A percentile compares a stretch with the other conserved stretches of the same genome.
These are phyloP conservation scores for Campoletis sonorensis DNA, from an alignment of 1,140 invertebrate genomes.

Conservation along the genomic window DNA sequence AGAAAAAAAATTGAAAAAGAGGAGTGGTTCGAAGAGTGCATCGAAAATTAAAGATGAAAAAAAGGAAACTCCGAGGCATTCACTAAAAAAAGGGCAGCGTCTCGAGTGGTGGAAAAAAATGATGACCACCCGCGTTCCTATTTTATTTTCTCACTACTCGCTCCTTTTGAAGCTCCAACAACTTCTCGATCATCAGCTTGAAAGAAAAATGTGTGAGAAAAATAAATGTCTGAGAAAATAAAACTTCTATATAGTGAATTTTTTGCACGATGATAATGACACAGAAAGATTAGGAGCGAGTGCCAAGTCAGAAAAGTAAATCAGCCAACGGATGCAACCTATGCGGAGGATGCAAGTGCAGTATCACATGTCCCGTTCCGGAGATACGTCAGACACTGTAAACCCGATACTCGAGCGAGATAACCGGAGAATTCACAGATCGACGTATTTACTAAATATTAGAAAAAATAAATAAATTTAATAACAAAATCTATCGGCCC, in stretches of 20 bases:
- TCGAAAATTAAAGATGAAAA: background rate
- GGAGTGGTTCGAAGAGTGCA: background rate
- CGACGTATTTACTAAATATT: background rate
- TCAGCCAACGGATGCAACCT: background rate
- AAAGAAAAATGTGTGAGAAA: too few species aligned
- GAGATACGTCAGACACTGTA: conserved; percentile 2
- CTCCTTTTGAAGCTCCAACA: too few species aligned
- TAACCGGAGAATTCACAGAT: background rate
- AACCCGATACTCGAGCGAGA: background rate
- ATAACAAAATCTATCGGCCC: too few species aligned
- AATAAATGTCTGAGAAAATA: too few species aligned
- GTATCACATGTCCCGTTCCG: conserved; percentile 26
- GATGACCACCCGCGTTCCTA: background rate
- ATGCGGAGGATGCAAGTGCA: background rate
- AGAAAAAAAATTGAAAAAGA: background rate
- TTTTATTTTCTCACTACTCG: background rate
- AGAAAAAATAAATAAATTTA: background rate
- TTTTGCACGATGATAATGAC: background rate
- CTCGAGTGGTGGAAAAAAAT: background rate
- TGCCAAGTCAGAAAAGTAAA: background rate
- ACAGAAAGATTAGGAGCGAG: conserved; percentile 1
- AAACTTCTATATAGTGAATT: background rate
- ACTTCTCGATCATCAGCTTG: too few species aligned
- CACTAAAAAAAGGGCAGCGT: background rate
- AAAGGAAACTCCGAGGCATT: background rate